phyloP scores from a whole-genome alignment of 2,888 invertebrate genomes.

The Coelopa pilipes region DNA sequence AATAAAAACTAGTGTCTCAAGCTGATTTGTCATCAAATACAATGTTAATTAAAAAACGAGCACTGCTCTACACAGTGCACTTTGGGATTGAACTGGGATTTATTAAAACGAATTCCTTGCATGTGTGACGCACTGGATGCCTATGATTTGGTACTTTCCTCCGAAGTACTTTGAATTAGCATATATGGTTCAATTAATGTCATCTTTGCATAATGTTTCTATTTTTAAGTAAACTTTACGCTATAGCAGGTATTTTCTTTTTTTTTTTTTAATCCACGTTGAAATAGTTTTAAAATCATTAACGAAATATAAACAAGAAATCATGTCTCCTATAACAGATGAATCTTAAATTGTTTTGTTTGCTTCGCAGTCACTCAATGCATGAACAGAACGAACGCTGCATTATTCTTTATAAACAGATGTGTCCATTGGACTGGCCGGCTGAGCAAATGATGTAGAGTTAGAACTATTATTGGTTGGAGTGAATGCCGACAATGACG shows the following conservation, averaged over 20 bases:
- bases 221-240: constrained; percentile 15
- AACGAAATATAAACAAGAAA: constrained; percentile 15
- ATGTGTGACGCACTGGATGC: no score
- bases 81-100: no score
- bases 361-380: not conserved
- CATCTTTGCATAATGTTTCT: no score
- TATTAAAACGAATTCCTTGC: no score
- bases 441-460: constrained; percentile 68
- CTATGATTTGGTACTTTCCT: no score
- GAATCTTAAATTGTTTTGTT: not conserved
- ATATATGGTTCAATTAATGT: no score
- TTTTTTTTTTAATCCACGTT: constrained; percentile 4
- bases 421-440: constrained; percentile 82
- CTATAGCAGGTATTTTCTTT: constrained; percentile 20
- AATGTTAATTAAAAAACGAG: no score
- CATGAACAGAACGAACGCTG: not conserved
- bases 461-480: constrained; percentile 60
- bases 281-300: constrained; percentile 14
- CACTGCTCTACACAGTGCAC: no score
- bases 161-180: no score
- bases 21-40: no score
- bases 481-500: constrained; percentile 62
- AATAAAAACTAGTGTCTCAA: no score
- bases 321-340: not conserved
- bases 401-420: constrained; percentile 72